Conservation (phyloP, 2,113 vertebrate genomes). For the Micronycteris hirsuta region DNA sequence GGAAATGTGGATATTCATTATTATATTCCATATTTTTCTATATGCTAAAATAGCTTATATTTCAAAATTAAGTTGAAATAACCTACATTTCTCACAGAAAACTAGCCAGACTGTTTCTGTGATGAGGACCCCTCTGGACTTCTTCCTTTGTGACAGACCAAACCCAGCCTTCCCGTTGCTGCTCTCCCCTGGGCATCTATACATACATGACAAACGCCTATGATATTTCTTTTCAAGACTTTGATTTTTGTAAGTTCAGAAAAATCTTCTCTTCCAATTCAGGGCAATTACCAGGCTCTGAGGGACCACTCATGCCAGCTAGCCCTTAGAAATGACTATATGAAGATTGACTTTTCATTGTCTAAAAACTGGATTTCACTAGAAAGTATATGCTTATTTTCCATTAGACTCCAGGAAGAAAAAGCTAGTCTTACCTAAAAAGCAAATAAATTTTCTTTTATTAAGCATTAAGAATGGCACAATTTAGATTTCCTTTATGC, state of each 20-base stretch:
- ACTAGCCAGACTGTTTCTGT: neutral
- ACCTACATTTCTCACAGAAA: neutral
- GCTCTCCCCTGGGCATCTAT: neutral
- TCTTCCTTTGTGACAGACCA: neutral
- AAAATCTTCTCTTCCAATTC: constrained; percentile 2
- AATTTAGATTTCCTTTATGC: neutral
- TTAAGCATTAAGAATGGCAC: neutral
- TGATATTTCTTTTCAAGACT: neutral
- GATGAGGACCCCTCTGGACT: neutral
- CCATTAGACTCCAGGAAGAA: neutral
- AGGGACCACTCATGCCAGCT: neutral
- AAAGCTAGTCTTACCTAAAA: neutral
- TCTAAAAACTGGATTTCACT: neutral
- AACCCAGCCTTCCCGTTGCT: neutral
- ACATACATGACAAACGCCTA: neutral
- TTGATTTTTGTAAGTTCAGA: neutral
- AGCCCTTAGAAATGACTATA: neutral
- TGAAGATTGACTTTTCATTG: neutral
- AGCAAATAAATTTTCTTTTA: neutral
- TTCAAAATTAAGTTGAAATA: constrained; percentile 17
- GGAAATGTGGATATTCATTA: neutral
- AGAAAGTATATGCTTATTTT: constrained; percentile 27
- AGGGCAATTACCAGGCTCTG: neutral
- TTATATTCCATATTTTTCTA: neutral
- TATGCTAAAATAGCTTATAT: neutral